These are phyloP conservation scores for Ctenomys sociabilis DNA, from an alignment of 2,113 vertebrate species.

Conservation along the genomic window DNA sequence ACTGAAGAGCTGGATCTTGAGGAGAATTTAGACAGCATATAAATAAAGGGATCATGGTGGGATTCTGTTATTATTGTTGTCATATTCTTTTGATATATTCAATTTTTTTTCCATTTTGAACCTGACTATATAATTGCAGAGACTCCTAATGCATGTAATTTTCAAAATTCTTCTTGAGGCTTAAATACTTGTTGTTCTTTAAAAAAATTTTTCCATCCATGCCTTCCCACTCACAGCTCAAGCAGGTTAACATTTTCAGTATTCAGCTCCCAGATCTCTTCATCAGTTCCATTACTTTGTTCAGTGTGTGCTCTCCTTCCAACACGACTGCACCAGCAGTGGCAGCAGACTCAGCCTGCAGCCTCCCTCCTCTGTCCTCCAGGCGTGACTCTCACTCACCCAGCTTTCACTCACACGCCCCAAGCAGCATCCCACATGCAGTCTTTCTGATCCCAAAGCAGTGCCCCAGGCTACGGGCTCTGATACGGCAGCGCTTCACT, in stretches of 20 bases:
- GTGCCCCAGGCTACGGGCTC: neutral
- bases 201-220: neutral
- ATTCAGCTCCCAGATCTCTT: neutral
- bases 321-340: neutral
- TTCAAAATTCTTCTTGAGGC: neutral
- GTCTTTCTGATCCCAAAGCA: neutral
- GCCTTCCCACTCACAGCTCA: neutral
- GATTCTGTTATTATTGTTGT: neutral
- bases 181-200: neutral
- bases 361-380: neutral
- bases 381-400: neutral
- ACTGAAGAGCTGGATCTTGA: neutral
- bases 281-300: neutral
- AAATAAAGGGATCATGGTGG: neutral
- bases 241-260: neutral
- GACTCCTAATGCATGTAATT: neutral
- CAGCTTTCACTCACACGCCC: neutral
- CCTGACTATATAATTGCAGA: neutral
- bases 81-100: neutral
- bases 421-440: neutral
- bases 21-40: constrained; percentile 13
- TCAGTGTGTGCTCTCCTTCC: neutral
- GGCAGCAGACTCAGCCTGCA: neutral
- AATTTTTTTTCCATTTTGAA: neutral
- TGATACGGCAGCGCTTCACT: neutral